These are phyloP conservation scores for Tinea pellionella DNA, from an alignment of 2,888 invertebrate species.

Conservation along the genomic window DNA sequence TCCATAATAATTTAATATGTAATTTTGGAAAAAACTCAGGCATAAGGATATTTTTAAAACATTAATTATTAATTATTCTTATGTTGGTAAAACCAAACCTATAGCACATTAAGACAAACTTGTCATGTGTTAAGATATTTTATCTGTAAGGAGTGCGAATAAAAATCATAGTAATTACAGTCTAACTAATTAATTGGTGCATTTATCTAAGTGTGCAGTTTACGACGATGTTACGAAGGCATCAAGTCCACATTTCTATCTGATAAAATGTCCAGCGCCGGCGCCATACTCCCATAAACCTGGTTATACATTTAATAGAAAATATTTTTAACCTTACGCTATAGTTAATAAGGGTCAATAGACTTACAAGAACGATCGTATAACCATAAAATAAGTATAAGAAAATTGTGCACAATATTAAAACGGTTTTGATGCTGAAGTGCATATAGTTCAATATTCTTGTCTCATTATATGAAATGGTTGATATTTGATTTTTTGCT, in stretches of 20 bases:
- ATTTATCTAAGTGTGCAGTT: conserved; percentile 9
- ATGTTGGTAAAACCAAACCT: too few species aligned
- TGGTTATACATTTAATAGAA: not conserved
- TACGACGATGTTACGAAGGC: conserved; percentile 1
- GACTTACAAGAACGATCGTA: not conserved
- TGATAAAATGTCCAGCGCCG: conserved; percentile 7
- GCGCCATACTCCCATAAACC: not conserved
- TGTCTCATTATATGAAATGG: not conserved
- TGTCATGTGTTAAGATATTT: too few species aligned
- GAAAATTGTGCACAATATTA: conserved; percentile 5
- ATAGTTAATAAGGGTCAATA: not conserved
- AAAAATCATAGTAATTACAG: not conserved
- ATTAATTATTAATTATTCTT: too few species aligned
- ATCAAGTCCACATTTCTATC: conserved; percentile 8
- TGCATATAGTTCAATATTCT: conserved; percentile 4
- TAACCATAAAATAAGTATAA: not conserved
- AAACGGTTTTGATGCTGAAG: conserved; percentile 1
- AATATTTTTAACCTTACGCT: not conserved
- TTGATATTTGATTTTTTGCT: not conserved
- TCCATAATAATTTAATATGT: not conserved
- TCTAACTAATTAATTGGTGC: conserved; percentile 6
- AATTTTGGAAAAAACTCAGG: too few species aligned
- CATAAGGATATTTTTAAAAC: too few species aligned
- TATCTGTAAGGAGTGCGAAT: not conserved
- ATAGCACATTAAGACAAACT: too few species aligned